Base-by-base conservation (phyloP, 2,888 invertebrate genomes). In the Choreutis nemorana region DNA sequence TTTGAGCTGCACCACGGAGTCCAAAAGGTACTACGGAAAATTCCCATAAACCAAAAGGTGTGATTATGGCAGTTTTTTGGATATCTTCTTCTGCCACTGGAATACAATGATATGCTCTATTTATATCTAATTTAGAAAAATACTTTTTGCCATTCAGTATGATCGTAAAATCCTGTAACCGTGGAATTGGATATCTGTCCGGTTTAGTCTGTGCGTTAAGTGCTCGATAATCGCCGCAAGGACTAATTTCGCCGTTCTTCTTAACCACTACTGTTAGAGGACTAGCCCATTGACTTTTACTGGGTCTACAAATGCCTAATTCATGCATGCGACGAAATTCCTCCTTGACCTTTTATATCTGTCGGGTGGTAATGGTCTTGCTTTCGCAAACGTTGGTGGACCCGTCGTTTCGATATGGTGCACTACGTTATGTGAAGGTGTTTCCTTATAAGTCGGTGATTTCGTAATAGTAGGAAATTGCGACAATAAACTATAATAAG, bases 261-360 rank as follows among this genome's bases (percentile, higher is more conserved):
- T 48, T 54, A n/a, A 27, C 29, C 3, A 35, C 44, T 12, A 37
- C 22, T 14, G 36, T 36, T 29, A 67, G 36, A 2, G 59, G 68
- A 23, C 49, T 57, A 0, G 64, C 44, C 63, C 60, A 71, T 2
- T 44, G 36, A 20, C 61, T 61, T 3, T 48, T 52, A 0, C 65
- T 68, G 0, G 60, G 66, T 2, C 63, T 42, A 18, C 60, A 60
- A 7, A 70, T 60, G 0, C 63, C 70, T 11, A 45, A 34, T 11
- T 64, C 46, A 4, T 50, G 33, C 53, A 64, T 50, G 0, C 23
- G 3, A 2, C 38, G 23, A 36, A 64, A 59, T 31, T 61, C 55
- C 2, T 40, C 32, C 32, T 51, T 52, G 0, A 56, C 57, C 3
- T 42, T 44, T 2, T 15, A 9, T 58, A 50, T 12, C 48, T 42